Evolutionary conservation across 23 tunicate genomes (phyloP).

Genomic region (Corella eumyota): DNA sequence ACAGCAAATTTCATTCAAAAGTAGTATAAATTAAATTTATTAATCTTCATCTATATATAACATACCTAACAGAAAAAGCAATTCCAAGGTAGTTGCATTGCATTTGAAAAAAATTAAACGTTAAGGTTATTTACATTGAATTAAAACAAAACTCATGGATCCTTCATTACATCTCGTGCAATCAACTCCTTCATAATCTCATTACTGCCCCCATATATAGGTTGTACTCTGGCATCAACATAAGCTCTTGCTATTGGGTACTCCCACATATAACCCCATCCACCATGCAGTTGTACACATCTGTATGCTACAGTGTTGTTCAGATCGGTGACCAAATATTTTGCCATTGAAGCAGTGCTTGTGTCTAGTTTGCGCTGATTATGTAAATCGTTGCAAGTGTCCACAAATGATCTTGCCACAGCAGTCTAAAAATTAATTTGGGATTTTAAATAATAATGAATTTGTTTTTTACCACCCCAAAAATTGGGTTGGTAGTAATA

Average conservation of each 20-base stretch:
- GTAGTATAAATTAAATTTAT: too few species aligned
- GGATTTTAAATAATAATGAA: neutral
- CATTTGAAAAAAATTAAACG: too few species aligned
- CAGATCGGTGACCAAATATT: slow-evolving; percentile 78
- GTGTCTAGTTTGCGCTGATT: slow-evolving; percentile 47
- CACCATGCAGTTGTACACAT: slow-evolving; percentile 86
- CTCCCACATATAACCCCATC: slow-evolving; percentile 99
- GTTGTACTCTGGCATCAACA: slow-evolving; percentile 84
- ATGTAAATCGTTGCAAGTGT: slow-evolving; percentile 79
- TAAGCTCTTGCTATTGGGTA: slow-evolving; percentile 89
- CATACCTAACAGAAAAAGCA: too few species aligned
- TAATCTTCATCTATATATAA: too few species aligned
- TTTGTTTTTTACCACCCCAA: too few species aligned
- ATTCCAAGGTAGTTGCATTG: too few species aligned
- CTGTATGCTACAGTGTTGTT: slow-evolving; percentile 68
- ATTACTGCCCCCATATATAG: slow-evolving; percentile 96
- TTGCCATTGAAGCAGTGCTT: slow-evolving; percentile 97
- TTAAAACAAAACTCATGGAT: slow-evolving; percentile 14
- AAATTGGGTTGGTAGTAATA: too few species aligned
- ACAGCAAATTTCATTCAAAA: too few species aligned
- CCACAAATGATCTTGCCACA: slow-evolving; percentile 72
- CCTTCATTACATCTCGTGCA: slow-evolving; percentile 54
- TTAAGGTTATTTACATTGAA: too few species aligned
- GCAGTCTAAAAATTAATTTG: slow-evolving; percentile 50
- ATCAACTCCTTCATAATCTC: slow-evolving; percentile 99